Evolutionary conservation across 2,797 vertebrate genomes (phyloP).

Genomic region (Myotis findleyi): DNA sequence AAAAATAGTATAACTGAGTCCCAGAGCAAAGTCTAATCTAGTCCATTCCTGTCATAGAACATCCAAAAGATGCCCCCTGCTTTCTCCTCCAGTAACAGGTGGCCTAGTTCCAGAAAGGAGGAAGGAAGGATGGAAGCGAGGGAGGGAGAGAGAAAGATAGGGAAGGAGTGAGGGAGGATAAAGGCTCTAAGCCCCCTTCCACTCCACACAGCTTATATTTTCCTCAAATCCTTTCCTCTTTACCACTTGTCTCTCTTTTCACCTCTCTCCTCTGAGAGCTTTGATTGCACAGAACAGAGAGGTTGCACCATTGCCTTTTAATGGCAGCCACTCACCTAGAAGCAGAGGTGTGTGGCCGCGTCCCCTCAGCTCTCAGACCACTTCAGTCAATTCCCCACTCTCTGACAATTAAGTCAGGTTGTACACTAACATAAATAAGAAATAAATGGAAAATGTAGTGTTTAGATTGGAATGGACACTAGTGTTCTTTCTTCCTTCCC

Average conservation of each 20-base stretch:
- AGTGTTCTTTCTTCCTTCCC: not conserved
- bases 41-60: not conserved
- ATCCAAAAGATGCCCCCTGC: not conserved
- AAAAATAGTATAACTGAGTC: not conserved
- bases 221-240: not conserved
- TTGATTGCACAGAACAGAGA: not conserved
- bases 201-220: not conserved
- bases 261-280: not conserved
- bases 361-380: accelerated
- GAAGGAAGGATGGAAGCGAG: not conserved
- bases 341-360: not conserved
- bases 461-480: not conserved
- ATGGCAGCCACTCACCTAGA: not conserved
- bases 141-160: not conserved
- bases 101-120: not conserved
- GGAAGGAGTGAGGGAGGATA: not conserved
- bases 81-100: not conserved
- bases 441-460: not conserved
- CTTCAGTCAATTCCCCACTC: not conserved
- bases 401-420: not conserved
- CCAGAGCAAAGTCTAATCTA: not conserved
- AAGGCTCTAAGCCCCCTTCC: not conserved
- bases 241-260: not conserved
- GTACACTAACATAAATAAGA: not conserved
- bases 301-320: not conserved